These are phyloP conservation scores for Siniperca obscura DNA, from an alignment of 2,797 vertebrate genomes.

Conservation along the genomic window DNA sequence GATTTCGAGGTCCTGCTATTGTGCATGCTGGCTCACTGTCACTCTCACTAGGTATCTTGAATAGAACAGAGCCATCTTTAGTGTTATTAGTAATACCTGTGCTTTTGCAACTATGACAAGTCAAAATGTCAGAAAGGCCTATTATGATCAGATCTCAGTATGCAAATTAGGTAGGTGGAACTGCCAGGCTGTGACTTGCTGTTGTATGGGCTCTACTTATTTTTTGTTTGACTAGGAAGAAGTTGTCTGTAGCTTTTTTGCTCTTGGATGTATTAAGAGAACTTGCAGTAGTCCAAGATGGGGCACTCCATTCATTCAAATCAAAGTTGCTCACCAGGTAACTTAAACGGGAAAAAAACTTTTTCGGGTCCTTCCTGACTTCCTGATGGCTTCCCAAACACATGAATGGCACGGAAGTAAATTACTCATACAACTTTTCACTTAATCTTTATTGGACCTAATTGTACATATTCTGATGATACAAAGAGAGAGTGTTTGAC, in stretches of 20 bases:
- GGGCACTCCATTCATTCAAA: neutral
- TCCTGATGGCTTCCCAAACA: too few species aligned
- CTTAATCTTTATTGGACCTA: neutral
- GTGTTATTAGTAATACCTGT: neutral
- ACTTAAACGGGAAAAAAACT: neutral
- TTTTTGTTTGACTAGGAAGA: neutral
- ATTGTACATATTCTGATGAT: neutral
- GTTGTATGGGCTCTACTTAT: neutral
- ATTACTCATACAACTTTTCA: neutral
- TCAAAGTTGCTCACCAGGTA: neutral
- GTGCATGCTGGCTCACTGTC: neutral
- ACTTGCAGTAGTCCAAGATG: neutral
- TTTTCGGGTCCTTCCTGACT: too few species aligned
- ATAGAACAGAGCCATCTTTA: neutral
- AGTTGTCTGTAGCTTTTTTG: too few species aligned
- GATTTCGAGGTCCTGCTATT: neutral
- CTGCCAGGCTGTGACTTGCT: neutral
- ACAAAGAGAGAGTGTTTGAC: neutral
- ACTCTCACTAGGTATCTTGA: too few species aligned
- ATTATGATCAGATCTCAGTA: neutral
- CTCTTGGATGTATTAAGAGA: too few species aligned
- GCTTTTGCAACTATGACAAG: neutral
- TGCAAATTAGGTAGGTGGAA: neutral
- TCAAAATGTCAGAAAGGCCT: neutral
- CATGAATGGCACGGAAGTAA: neutral